Evolutionary conservation across 1,140 invertebrate species (phyloP).

Genomic region (Drosophila insularis): DNA sequence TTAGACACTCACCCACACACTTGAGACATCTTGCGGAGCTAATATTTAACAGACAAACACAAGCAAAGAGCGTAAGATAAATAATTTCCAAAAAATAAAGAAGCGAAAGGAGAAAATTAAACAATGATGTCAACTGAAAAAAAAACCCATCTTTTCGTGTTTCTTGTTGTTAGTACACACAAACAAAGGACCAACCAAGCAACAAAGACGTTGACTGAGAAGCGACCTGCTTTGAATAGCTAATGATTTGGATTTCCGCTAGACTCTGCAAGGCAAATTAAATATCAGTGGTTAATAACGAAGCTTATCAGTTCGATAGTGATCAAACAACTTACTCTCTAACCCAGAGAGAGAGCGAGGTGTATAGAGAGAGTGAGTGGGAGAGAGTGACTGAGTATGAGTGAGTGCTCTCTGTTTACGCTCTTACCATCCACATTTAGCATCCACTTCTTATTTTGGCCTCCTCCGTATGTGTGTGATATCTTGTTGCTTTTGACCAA

Average conservation of each 20-base stretch:
- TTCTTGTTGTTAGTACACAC: slow-evolving; percentile 23
- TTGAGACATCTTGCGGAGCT: background rate
- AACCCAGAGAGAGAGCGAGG: background rate
- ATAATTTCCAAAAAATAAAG: background rate
- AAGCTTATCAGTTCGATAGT: slow-evolving; percentile 53
- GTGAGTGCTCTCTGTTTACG: background rate
- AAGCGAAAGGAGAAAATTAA: slow-evolving; percentile 10
- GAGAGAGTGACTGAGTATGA: background rate
- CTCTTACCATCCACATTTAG: slow-evolving; percentile 55
- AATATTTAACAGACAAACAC: background rate
- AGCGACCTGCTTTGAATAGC: slow-evolving; percentile 53
- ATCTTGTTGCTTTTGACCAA: slow-evolving; percentile 49
- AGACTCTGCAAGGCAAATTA: slow-evolving; percentile 8
- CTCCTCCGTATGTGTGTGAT: background rate
- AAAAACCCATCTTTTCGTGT: background rate
- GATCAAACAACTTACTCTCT: slow-evolving; percentile 3
- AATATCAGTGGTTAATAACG: slow-evolving; percentile 38
- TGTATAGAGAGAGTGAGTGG: background rate
- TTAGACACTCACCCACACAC: background rate
- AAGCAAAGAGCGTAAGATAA: background rate
- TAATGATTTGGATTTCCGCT: slow-evolving; percentile 70
- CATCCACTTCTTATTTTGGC: slow-evolving; percentile 46
- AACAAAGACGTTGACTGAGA: background rate
- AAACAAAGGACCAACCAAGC: slow-evolving; percentile 45
- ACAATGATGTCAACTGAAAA: slow-evolving; percentile 1